Evolutionary conservation across 2,113 vertebrate species (phyloP), one percentile per base, ranked within the genome.

Genomic region (Connochaetes taurinus): DNA sequence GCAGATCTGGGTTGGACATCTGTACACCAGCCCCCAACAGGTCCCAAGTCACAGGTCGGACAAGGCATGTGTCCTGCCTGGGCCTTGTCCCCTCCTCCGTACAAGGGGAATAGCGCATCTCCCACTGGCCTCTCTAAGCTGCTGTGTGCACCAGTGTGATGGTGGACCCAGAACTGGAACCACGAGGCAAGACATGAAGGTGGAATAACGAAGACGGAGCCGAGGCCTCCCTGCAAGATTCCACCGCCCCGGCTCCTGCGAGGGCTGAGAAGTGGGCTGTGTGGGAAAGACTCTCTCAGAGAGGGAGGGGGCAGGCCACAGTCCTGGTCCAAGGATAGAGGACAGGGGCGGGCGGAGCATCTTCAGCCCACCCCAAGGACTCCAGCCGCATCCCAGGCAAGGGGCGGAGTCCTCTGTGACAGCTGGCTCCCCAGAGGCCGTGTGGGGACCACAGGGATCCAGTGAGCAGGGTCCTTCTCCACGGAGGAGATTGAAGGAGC

Each of bases 111-210:
- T 0, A 15, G 36, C 4, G 0, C 40, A 1, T 33, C 52, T 17
- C 31, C 76, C 80, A 9, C 62, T 1, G 2, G n/a, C 23, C 17
- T 31, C 23, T n/a, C 53, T 33, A 6, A 31, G 76, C 7, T 2
- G 33, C 33, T 3, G 0, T 2, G 21, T 4, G 15, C 13, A 4
- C 40, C 40, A 3, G 1, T 4, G 23, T 25, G n/a, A 64, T 12
- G 53, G 25, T 0, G 16, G 19, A 33, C 50, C 15, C 50, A 12
- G 64, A 16, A 16, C 0, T 1, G 55, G 55, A 25, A 29, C 19
- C 53, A 19, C 8, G 23, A 17, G 40, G 14, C 62, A 15, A 40
- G 92, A 23, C 19, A 1, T 10, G 58, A 52, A 53, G 43, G 15
- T 5, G 16, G 25, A 3, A 12, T 0, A 10, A 2, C 0, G 14